phyloP scores from a whole-genome alignment of 2,888 invertebrate genomes.

The Drosophila aldrichi region DNA sequence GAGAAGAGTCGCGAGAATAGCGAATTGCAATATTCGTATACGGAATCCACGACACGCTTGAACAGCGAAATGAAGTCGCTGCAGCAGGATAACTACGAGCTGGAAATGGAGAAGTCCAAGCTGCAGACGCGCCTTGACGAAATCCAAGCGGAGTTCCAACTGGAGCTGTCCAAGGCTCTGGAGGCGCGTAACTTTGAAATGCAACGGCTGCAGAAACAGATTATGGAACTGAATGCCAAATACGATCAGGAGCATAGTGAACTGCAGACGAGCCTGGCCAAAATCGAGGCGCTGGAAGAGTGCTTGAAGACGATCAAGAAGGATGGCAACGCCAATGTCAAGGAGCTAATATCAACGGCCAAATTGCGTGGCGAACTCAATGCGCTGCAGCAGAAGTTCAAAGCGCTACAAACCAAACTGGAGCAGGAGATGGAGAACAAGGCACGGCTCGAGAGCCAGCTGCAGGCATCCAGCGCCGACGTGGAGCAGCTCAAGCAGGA shows the following conservation, averaged over 20 bases:
- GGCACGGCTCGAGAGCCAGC: conserved; percentile 85
- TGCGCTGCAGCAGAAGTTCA: conserved; percentile 87
- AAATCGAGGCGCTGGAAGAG: conserved; percentile 86
- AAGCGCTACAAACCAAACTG: conserved; percentile 85
- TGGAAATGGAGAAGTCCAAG: conserved; percentile 85
- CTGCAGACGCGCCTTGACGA: conserved; percentile 82
- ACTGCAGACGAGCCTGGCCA: conserved; percentile 82
- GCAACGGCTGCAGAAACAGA: conserved; percentile 80
- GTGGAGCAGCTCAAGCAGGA: conserved; percentile 87
- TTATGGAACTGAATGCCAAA: conserved; percentile 75
- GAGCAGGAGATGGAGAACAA: conserved; percentile 85
- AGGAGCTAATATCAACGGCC: conserved; percentile 87
- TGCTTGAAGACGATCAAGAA: conserved; percentile 85
- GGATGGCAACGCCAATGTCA: conserved; percentile 84
- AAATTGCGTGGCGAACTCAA: conserved; percentile 87
- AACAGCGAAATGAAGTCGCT: conserved; percentile 87
- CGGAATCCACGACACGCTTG: conserved; percentile 86
- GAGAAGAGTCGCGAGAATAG: conserved; percentile 87
- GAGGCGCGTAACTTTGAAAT: conserved; percentile 84
- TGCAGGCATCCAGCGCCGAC: conserved; percentile 86
- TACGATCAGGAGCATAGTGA: conserved; percentile 81
- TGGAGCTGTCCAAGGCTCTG: conserved; percentile 78
- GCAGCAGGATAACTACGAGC: conserved; percentile 86
- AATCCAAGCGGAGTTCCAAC: conserved; percentile 83
- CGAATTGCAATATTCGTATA: conserved; percentile 85